A percentile compares a stretch with the other conserved stretches of the same genome.
Evolutionary conservation across 2,888 invertebrate genomes (phyloP).

Genomic region (Colletes collaris): DNA sequence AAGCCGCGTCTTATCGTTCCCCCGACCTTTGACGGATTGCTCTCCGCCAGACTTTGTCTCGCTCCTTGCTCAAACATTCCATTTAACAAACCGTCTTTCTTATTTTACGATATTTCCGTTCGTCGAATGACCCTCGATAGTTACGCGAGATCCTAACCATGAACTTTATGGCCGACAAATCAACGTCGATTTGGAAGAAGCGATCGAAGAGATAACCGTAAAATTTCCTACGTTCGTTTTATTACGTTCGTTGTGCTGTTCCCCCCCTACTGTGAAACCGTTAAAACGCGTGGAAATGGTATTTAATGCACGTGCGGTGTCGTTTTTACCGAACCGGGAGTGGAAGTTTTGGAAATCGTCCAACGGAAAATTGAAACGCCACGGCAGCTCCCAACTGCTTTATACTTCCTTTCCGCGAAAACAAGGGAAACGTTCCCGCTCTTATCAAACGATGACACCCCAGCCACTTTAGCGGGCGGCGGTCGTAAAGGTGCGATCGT

Average conservation of each 20-base stretch:
- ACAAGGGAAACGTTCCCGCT: constrained; percentile 7
- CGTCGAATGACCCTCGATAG: too few species aligned
- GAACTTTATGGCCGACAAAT: too few species aligned
- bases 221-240: constrained; percentile 13
- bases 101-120: too few species aligned
- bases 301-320: constrained; percentile 24
- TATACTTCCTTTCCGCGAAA: background rate
- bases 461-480: background rate
- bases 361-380: constrained; percentile 54
- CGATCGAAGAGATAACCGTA: background rate
- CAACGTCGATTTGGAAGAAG: background rate
- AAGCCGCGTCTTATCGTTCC: constrained; percentile 16
- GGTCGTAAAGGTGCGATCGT: constrained; percentile 18
- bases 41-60: background rate
- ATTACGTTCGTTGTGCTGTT: background rate
- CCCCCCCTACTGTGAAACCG: background rate
- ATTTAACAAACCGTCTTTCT: too few species aligned
- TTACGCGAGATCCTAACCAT: too few species aligned
- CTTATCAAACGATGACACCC: background rate
- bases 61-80: background rate
- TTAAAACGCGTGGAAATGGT: constrained; percentile 11
- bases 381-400: background rate
- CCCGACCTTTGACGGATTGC: constrained; percentile 22
- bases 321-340: constrained; percentile 21
- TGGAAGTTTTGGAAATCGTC: constrained; percentile 44